Conservation (phyloP, 1,140 invertebrate species). For the Apolygus lucorum region DNA sequence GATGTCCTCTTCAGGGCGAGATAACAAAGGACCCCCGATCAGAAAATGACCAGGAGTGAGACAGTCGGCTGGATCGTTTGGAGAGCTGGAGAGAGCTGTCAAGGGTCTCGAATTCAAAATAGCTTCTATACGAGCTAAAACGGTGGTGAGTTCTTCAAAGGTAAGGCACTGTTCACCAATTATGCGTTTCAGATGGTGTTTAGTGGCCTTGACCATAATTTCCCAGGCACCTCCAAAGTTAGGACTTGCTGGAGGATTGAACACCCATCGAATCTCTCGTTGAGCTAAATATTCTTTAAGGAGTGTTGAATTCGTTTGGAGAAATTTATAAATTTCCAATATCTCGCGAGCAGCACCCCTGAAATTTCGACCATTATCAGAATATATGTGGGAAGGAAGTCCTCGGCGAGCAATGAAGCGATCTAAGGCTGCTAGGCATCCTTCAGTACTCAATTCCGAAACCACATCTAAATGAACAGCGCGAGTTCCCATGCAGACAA, state of each 20-base stretch:
- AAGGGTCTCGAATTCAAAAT: background rate
- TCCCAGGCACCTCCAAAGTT: slow-evolving; percentile 34
- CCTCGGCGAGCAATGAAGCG: slow-evolving; percentile 36
- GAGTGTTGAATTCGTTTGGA: background rate
- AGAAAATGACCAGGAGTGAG: no score
- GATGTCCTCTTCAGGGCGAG: no score
- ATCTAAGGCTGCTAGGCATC: slow-evolving; percentile 33
- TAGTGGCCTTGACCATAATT: background rate
- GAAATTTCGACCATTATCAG: slow-evolving; percentile 39
- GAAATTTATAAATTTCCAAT: slow-evolving; percentile 12
- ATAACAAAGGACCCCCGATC: no score
- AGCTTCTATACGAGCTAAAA: background rate
- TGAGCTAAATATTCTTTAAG: slow-evolving; percentile 1
- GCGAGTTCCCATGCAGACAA: slow-evolving; percentile 22
- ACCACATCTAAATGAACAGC: slow-evolving; percentile 36
- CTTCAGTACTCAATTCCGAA: slow-evolving; percentile 28
- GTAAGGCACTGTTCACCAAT: background rate
- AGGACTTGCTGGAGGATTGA: slow-evolving; percentile 32
- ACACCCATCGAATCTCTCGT: slow-evolving; percentile 31
- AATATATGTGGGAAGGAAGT: slow-evolving; percentile 30
- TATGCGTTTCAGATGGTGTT: background rate
- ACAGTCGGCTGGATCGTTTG: no score
- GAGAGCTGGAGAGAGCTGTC: no score
- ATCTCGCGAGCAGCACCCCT: slow-evolving; percentile 31
- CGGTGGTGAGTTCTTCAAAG: background rate